phyloP scores from a whole-genome alignment of 2,797 vertebrate species.

The Lepidocolaptes lacrymiger region DNA sequence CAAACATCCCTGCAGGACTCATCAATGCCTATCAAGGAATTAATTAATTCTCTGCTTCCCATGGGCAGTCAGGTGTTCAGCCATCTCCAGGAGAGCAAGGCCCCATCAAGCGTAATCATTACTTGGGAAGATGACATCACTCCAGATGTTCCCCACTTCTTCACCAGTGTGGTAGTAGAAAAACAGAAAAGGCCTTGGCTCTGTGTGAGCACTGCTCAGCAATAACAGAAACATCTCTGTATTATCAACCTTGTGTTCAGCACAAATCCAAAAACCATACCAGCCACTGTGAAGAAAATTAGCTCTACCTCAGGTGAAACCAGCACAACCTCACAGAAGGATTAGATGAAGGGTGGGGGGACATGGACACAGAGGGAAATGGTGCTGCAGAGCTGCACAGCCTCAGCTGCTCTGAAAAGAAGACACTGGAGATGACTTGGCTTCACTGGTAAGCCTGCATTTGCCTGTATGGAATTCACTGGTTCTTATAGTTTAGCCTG shows the following conservation, averaged over 20 bases:
- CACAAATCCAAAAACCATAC: neutral
- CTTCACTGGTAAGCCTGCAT: neutral
- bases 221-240: neutral
- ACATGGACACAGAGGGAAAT: neutral
- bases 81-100: neutral
- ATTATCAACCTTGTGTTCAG: neutral
- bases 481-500: neutral
- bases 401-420: neutral
- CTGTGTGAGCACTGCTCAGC: neutral
- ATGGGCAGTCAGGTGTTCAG: neutral
- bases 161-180: accelerated
- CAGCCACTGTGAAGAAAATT: neutral
- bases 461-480: neutral
- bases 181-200: neutral
- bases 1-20: neutral
- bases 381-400: neutral
- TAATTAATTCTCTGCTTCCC: neutral
- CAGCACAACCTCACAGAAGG: neutral
- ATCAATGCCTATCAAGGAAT: neutral
- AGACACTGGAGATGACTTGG: neutral
- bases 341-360: accelerated
- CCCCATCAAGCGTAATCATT: accelerated
- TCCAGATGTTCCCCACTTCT: neutral
- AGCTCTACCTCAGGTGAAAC: neutral
- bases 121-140: neutral